A percentile compares a stretch with the other conserved stretches of the same genome.
These are phyloP conservation scores for Sarcophaga rosellei DNA, from an alignment of 2,888 invertebrate species.

Conservation along the genomic window DNA sequence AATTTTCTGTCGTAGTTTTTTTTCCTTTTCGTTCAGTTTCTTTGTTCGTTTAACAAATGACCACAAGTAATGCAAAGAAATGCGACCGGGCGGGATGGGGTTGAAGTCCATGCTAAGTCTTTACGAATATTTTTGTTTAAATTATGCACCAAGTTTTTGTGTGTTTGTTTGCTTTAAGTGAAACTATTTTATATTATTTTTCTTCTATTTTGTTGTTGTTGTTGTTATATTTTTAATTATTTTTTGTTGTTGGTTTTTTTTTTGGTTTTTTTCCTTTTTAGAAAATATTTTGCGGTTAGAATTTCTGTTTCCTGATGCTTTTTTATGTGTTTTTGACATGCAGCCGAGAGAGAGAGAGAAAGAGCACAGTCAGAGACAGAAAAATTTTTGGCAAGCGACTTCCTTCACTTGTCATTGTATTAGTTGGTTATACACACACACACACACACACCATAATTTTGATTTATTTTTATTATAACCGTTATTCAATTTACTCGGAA, in stretches of 20 bases:
- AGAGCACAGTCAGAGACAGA: neutral
- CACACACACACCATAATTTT: neutral
- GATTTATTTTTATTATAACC: neutral
- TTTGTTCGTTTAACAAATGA: slow-evolving; percentile 41
- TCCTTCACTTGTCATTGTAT: neutral
- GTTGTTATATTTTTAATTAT: slow-evolving; percentile 33
- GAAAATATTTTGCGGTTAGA: slow-evolving; percentile 27
- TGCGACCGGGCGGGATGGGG: neutral
- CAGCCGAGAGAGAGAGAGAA: slow-evolving; percentile 11
- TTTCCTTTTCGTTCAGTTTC: neutral
- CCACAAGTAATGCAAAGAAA: slow-evolving; percentile 58
- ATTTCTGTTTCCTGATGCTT: slow-evolving; percentile 3
- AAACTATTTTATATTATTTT: slow-evolving; percentile 27
- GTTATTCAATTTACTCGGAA: slow-evolving; percentile 21
- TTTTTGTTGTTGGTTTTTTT: neutral
- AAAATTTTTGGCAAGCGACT: neutral
- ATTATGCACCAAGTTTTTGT: slow-evolving; percentile 51
- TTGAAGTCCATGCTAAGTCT: neutral
- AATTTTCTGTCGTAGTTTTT: neutral
- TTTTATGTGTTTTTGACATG: slow-evolving; percentile 55
- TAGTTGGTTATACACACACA: too few species aligned
- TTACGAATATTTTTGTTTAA: slow-evolving; percentile 41
- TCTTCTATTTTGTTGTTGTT: neutral
- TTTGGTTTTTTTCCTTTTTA: neutral
- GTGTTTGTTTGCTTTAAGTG: slow-evolving; percentile 1